Evolutionary conservation across 37 sponge, comb jelly and placozoan genomes (phyloP).

Genomic region (Oscarella lobularis): DNA sequence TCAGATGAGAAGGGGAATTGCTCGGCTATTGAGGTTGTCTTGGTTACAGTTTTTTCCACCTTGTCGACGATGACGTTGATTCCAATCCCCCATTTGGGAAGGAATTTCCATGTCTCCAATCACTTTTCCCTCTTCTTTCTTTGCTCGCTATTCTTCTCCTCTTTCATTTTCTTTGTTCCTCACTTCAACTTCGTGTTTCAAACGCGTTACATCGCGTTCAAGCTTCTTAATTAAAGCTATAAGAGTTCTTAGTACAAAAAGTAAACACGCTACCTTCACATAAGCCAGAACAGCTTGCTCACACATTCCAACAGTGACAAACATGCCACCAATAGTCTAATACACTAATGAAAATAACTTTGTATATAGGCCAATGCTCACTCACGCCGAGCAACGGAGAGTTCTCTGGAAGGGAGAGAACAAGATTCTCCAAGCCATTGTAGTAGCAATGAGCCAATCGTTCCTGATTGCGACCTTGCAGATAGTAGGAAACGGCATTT

Average conservation of each 20-base stretch:
- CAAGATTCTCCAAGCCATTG: slow-evolving; percentile 44
- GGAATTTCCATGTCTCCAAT: too few species aligned
- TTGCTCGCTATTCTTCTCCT: too few species aligned
- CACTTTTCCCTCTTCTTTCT: too few species aligned
- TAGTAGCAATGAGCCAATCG: slow-evolving; percentile 69
- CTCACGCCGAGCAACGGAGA: slow-evolving; percentile 64
- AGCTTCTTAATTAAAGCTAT: slow-evolving; percentile 12
- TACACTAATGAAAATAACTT: neutral
- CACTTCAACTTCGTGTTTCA: too few species aligned
- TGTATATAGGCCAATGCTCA: neutral
- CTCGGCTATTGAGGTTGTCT: too few species aligned
- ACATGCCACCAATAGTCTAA: slow-evolving; percentile 53
- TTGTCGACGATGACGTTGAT: too few species aligned
- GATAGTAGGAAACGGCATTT: slow-evolving; percentile 74
- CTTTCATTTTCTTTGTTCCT: too few species aligned
- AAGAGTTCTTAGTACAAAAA: neutral
- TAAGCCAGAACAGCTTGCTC: slow-evolving; percentile 50
- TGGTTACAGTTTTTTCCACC: too few species aligned
- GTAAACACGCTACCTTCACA: slow-evolving; percentile 23
- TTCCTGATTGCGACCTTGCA: slow-evolving; percentile 62
- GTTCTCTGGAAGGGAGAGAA: slow-evolving; percentile 58
- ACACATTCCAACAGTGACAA: slow-evolving; percentile 85
- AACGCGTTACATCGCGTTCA: too few species aligned
- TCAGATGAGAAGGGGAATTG: too few species aligned
- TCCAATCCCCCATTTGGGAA: too few species aligned